Percentiles rank a stretch among this genome's conserved stretches.
Evolutionary conservation across 1,140 invertebrate species (phyloP).

Genomic region (Melitaea cinxia): DNA sequence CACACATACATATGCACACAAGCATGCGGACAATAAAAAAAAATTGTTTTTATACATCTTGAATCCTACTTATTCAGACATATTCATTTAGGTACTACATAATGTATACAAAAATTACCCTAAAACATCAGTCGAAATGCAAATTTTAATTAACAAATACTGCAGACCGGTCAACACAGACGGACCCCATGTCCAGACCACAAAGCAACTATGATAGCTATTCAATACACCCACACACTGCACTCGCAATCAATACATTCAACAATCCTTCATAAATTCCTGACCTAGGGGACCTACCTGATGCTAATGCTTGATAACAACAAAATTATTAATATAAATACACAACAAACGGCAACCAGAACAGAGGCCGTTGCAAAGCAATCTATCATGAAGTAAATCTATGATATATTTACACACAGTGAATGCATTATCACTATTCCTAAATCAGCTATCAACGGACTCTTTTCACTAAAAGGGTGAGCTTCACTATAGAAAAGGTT

Average conservation of each 20-base stretch:
- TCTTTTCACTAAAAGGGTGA: slow-evolving; percentile 82
- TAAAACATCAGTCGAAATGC: slow-evolving; percentile 10
- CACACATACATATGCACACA: too few relatives aligned
- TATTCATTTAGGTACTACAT: too few relatives aligned
- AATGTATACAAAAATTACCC: not conserved
- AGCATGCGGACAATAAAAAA: too few relatives aligned
- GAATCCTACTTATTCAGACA: too few relatives aligned
- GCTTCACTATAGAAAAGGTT: slow-evolving; percentile 79
- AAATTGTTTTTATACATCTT: too few relatives aligned
- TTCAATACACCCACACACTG: slow-evolving; percentile 39
- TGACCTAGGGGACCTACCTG: slow-evolving; percentile 29
- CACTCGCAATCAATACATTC: slow-evolving; percentile 37
- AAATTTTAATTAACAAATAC: slow-evolving; percentile 57
- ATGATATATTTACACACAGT: slow-evolving; percentile 80
- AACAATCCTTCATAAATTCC: slow-evolving; percentile 29
- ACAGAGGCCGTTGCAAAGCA: slow-evolving; percentile 46
- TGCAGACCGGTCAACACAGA: slow-evolving; percentile 38
- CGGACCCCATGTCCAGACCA: slow-evolving; percentile 40
- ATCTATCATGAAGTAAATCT: slow-evolving; percentile 79
- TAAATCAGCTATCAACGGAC: slow-evolving; percentile 81
- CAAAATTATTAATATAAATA: slow-evolving; percentile 22
- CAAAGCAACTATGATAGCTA: slow-evolving; percentile 62
- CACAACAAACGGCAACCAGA: slow-evolving; percentile 10
- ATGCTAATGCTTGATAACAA: slow-evolving; percentile 20
- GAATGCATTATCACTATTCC: slow-evolving; percentile 79